Percentiles rank a stretch among this genome's conserved stretches.
phyloP scores from a whole-genome alignment of 2,113 vertebrate genomes.

The Grallaria varia region DNA sequence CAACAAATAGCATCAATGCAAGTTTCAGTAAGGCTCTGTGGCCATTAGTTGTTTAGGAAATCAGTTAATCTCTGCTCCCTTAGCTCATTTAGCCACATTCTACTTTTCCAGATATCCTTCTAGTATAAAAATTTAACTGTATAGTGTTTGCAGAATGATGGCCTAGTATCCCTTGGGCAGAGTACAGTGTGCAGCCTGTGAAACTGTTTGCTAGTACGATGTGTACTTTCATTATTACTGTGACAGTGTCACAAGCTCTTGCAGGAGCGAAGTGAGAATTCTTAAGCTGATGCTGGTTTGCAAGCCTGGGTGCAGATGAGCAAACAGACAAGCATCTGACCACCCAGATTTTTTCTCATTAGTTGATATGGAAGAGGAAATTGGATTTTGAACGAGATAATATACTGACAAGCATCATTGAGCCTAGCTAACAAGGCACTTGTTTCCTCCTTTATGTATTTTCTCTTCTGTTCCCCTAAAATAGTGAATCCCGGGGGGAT shows the following conservation, averaged over 20 bases:
- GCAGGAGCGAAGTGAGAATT: not conserved
- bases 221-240: not conserved
- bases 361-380: not conserved
- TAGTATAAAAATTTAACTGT: not conserved
- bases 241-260: not conserved
- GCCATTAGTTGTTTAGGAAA: not conserved
- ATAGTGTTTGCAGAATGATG: not conserved
- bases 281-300: not conserved
- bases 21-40: not conserved
- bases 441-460: not conserved
- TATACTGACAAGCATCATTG: not conserved
- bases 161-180: not conserved
- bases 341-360: not conserved
- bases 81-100: not conserved
- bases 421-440: not conserved
- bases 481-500: not conserved
- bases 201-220: not conserved
- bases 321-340: not conserved
- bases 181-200: not conserved
- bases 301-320: not conserved
- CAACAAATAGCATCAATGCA: not conserved
- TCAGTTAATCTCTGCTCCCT: rapidly evolving
- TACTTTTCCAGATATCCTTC: not conserved
- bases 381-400: not conserved
- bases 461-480: not conserved